phyloP scores from a whole-genome alignment of 2,797 vertebrate species.

The Mus spretus region DNA sequence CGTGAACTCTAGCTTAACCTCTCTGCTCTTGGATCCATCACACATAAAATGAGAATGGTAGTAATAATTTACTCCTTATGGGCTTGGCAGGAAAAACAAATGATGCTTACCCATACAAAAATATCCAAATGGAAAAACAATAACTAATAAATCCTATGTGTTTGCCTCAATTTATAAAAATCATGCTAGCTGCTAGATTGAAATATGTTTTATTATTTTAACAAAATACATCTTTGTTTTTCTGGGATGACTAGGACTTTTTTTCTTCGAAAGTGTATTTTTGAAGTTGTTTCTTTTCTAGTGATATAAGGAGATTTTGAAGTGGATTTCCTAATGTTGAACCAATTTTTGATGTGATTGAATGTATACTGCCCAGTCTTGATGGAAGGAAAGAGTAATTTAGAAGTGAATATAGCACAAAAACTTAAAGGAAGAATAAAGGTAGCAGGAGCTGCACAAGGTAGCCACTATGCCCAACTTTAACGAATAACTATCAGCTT shows the following conservation, averaged over 20 bases:
- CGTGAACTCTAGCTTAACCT: not conserved
- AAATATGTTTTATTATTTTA: constrained; percentile 34
- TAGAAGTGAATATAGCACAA: not conserved
- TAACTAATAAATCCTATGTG: not conserved
- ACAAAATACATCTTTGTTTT: not conserved
- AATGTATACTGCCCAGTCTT: not conserved
- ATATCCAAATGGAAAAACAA: not conserved
- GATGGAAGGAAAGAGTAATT: not conserved
- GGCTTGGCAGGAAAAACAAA: not conserved
- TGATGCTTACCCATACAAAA: not conserved
- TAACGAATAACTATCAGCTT: not conserved
- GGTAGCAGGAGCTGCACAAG: not conserved
- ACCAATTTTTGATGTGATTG: not conserved
- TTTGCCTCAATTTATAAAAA: not conserved
- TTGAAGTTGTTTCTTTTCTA: not conserved
- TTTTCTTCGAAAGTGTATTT: not conserved
- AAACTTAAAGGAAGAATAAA: not conserved
- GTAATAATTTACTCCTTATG: not conserved
- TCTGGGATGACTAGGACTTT: not conserved
- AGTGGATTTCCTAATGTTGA: constrained; percentile 24
- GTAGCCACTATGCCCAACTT: not conserved
- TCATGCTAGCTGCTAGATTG: not conserved
- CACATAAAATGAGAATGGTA: not conserved
- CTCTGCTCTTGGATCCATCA: not conserved
- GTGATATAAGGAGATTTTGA: not conserved